These are phyloP conservation scores for Schizopygopsis pylzovi DNA, from an alignment of 2,797 vertebrate species.

Conservation along the genomic window DNA sequence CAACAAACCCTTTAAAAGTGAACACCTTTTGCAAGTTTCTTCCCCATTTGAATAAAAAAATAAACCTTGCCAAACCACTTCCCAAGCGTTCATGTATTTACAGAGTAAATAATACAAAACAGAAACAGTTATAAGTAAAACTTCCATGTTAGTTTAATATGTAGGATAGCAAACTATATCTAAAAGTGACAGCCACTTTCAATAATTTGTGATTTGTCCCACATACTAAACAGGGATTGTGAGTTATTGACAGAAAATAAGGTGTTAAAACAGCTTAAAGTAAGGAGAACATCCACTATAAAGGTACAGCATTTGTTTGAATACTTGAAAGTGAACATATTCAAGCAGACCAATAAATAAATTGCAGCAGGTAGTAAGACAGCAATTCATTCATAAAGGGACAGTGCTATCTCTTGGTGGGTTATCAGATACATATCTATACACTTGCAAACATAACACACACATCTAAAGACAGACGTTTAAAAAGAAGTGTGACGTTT, in stretches of 20 bases:
- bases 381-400: conserved; percentile 24
- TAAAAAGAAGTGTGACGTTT: not conserved
- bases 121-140: conserved; percentile 11
- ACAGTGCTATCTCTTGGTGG: not conserved
- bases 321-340: conserved; percentile 18
- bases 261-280: conserved; percentile 22
- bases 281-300: conserved; percentile 25
- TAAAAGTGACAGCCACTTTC: conserved; percentile 37
- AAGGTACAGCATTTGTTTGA: not conserved
- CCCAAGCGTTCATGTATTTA: not conserved
- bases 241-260: conserved; percentile 13
- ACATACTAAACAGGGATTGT: conserved; percentile 1
- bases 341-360: conserved; percentile 23
- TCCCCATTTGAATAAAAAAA: not conserved
- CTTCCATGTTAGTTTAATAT: conserved; percentile 40
- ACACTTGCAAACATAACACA: conserved; percentile 13
- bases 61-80: not conserved
- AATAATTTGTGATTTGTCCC: not conserved
- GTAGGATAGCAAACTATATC: conserved; percentile 38
- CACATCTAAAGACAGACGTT: conserved; percentile 13
- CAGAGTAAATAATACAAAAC: conserved; percentile 22
- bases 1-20: not conserved
- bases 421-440: conserved; percentile 12
- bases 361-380: not conserved
- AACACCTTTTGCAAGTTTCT: not conserved